Percentiles rank a stretch among this genome's conserved stretches.
phyloP scores from a whole-genome alignment of 2,888 invertebrate species.

The Pristionchus arcanus region DNA sequence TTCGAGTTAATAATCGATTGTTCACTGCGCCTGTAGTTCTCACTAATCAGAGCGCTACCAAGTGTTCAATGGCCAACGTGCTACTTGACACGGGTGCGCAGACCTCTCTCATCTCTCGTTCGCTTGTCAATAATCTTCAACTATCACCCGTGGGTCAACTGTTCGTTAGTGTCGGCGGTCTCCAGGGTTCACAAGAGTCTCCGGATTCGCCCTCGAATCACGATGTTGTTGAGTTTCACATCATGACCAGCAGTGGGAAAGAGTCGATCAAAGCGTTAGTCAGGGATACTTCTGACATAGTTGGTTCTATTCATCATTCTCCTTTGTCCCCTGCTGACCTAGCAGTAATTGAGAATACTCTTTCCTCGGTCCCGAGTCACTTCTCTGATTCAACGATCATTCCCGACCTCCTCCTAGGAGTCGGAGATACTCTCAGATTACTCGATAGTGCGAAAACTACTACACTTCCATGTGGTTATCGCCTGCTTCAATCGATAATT shows the following conservation, averaged over 20 bases:
- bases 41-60: neutral
- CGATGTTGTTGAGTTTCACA: neutral
- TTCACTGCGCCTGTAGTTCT: neutral
- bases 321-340: neutral
- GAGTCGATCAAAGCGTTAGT: neutral
- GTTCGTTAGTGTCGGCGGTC: neutral
- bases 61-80: neutral
- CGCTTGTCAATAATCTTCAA: neutral
- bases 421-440: neutral
- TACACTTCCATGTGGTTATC: neutral
- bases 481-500: neutral
- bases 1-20: neutral
- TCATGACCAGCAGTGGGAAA: neutral
- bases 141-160: neutral
- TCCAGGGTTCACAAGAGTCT: neutral
- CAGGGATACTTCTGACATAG: neutral
- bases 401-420: neutral
- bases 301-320: neutral
- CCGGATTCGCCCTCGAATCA: neutral
- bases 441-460: neutral
- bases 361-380: neutral
- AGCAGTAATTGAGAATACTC: neutral
- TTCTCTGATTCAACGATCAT: neutral
- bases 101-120: neutral
- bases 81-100: neutral